Percentiles rank a stretch among this genome's conserved stretches.
phyloP scores from a whole-genome alignment of 37 sponge, comb jelly and placozoan species.

The Eunapius fragilis region DNA sequence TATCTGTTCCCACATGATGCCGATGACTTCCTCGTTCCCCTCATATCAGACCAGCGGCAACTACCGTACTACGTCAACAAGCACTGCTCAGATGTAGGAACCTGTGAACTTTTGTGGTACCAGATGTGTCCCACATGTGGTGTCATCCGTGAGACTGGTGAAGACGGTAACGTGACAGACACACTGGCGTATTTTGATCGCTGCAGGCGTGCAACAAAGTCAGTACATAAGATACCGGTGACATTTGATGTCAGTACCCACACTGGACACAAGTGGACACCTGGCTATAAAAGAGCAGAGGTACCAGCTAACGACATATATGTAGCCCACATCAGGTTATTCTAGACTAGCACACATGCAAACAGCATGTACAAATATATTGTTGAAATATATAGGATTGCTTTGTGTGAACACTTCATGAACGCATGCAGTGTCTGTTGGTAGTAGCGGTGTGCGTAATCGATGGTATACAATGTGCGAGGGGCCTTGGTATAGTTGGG shows the following conservation, averaged over 20 bases:
- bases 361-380: too few relatives aligned
- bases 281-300: not conserved
- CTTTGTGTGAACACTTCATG: too few relatives aligned
- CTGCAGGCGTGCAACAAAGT: not conserved
- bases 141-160: not conserved
- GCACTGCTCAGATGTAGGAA: slow-evolving; percentile 1
- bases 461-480: too few relatives aligned
- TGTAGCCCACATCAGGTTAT: slow-evolving; percentile 20
- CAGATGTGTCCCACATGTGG: slow-evolving; percentile 38
- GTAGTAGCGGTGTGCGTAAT: too few relatives aligned
- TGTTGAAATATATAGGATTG: too few relatives aligned
- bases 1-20: slow-evolving; percentile 27
- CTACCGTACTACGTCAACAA: slow-evolving; percentile 33
- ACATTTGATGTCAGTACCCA: slow-evolving; percentile 6
- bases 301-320: slow-evolving; percentile 2
- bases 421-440: too few relatives aligned
- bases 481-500: too few relatives aligned
- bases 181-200: not conserved
- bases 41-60: slow-evolving; percentile 8
- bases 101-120: slow-evolving; percentile 23
- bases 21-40: slow-evolving; percentile 48
- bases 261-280: not conserved
- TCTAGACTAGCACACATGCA: too few relatives aligned
- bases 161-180: slow-evolving; percentile 30
- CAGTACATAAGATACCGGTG: not conserved